A percentile compares a stretch with the other conserved stretches of the same genome.
Conservation (phyloP, 2,888 invertebrate genomes). For the Dicyrtoma fusca region DNA sequence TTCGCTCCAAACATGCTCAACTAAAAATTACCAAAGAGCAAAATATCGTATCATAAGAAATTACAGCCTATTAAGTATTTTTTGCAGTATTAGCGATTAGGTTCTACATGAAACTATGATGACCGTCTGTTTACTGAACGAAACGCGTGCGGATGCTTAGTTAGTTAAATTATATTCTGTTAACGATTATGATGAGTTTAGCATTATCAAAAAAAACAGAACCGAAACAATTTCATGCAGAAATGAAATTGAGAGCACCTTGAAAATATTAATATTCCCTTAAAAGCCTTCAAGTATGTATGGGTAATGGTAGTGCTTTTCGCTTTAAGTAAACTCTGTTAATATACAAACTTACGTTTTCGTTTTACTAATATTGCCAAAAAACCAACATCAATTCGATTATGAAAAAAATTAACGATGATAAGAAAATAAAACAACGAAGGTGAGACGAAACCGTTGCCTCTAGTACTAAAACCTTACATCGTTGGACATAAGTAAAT, state of each 20-base stretch:
- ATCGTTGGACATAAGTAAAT: not conserved
- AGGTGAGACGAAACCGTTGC: not conserved
- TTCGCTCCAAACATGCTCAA: not conserved
- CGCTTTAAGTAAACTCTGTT: slow-evolving; percentile 7
- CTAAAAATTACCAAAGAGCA: no score
- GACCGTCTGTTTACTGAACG: not conserved
- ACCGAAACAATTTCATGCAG: slow-evolving; percentile 5
- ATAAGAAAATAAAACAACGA: not conserved
- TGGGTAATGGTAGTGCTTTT: not conserved
- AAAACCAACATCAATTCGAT: slow-evolving; percentile 17
- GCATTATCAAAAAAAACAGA: not conserved
- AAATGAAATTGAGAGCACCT: slow-evolving; percentile 18
- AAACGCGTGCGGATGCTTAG: slow-evolving; percentile 7
- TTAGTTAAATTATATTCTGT: no score
- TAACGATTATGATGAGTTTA: no score
- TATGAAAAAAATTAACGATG: slow-evolving; percentile 9
- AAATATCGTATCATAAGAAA: not conserved
- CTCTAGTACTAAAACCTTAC: not conserved
- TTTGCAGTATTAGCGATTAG: no score
- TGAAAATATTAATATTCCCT: slow-evolving; percentile 18
- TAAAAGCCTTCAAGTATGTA: slow-evolving; percentile 5
- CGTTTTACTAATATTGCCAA: slow-evolving; percentile 23
- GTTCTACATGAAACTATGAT: no score
- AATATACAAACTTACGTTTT: not conserved
- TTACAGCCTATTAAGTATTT: no score